Base-by-base conservation (phyloP, 2,113 vertebrate genomes). In the Megaptera novaeangliae region DNA sequence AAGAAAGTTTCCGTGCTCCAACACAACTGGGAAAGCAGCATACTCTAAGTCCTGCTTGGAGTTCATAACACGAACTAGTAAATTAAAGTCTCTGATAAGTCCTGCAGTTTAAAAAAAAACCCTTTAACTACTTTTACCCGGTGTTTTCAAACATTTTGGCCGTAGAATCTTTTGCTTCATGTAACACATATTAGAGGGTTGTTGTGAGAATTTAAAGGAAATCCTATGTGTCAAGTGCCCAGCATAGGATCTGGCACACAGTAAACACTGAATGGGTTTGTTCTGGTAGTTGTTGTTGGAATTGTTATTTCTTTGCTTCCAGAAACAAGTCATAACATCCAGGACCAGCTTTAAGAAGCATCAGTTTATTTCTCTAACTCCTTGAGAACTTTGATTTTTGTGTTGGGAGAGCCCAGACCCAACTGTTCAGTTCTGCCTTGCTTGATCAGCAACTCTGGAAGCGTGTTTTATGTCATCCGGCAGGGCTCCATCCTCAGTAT, bases 321-420 rank as follows among this genome's bases (percentile, higher is more conserved):
- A 93, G 36, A 92, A 74, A 88, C 12, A 94, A 96, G 39, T 20
- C 6, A 80, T 95, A 82, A 68, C 23, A 88, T 84, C 29, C n/a
- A 93, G 63, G 49, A 74, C 59, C 18, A 84, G 13, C 74, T 69
- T 75, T 68, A 39, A 89, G 36, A 36, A 92, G 23, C 36, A 88
- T n/a, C 8, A 69, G 13, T 78, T 78, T 10, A 11, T 84, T 77
- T 34, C 14, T 74, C 63, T 49, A 95, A 64, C 6, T 93, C 25
- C 39, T 92, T 92, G 63, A 75, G 69, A 95, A 92, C 21, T 66
- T 87, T 91, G 4, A 11, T 83, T 98, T 88, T 68, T 66, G 31
- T 46, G 8, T 10, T 85, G 11, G 18, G 23, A 86, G 21, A 90
- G 27, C 75, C 27, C 27, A 89, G 41, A 41, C 5, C 66, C 10